Percentiles rank a stretch among this genome's conserved stretches.
These are phyloP conservation scores for Epizoanthus scotinus DNA, from an alignment of 92 coral and sea anemone genomes.

Conservation along the genomic window DNA sequence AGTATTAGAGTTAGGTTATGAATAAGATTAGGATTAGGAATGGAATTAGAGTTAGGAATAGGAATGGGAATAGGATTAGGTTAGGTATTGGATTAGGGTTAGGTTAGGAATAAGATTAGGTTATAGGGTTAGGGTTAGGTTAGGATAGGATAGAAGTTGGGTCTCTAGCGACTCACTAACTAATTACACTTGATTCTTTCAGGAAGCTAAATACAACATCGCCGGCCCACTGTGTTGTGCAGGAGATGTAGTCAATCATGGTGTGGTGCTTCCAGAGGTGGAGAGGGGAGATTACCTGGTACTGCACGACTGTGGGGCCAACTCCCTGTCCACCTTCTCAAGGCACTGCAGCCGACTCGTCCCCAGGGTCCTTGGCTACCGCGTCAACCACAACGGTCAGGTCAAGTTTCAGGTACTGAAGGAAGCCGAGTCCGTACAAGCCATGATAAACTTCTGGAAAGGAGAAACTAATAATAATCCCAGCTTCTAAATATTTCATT, in stretches of 20 bases:
- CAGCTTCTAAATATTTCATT: background rate
- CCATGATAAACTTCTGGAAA: slow-evolving; percentile 80
- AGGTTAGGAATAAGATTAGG: too few species aligned
- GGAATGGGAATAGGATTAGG: too few species aligned
- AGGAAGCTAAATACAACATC: slow-evolving; percentile 73
- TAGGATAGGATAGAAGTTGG: too few species aligned
- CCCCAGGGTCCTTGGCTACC: slow-evolving; percentile 87
- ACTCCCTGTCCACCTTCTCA: slow-evolving; percentile 69
- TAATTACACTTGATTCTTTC: background rate
- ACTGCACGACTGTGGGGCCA: slow-evolving; percentile 92
- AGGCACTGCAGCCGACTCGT: slow-evolving; percentile 91
- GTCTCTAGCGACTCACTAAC: background rate
- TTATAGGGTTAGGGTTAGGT: too few species aligned
- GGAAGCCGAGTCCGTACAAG: slow-evolving; percentile 90
- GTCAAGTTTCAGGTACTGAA: slow-evolving; percentile 78
- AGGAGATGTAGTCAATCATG: slow-evolving; percentile 80
- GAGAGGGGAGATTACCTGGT: slow-evolving; percentile 78
- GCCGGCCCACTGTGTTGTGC: slow-evolving; percentile 96
- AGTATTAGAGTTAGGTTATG: too few species aligned
- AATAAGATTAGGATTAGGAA: too few species aligned
- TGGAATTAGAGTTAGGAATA: too few species aligned
- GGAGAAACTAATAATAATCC: slow-evolving; percentile 43
- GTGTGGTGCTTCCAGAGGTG: slow-evolving; percentile 74
- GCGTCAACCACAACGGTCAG: slow-evolving; percentile 51
- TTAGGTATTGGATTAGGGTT: too few species aligned